A percentile compares a stretch with the other conserved stretches of the same genome.
These are phyloP conservation scores for Yponomeuta plumbellus DNA, from an alignment of 2,888 invertebrate species.

Conservation along the genomic window DNA sequence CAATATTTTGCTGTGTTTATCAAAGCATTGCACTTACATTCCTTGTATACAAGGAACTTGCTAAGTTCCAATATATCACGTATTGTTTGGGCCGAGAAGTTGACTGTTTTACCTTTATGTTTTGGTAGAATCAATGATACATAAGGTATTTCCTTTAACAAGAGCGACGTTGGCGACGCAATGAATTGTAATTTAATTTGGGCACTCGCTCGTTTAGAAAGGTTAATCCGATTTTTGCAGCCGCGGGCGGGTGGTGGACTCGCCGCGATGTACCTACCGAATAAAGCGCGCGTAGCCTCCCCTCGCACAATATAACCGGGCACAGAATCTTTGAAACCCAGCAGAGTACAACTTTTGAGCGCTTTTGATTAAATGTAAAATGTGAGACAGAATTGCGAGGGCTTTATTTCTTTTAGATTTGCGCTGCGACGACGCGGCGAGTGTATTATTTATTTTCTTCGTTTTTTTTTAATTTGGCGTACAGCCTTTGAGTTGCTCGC, in stretches of 20 bases:
- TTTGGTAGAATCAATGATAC: no score
- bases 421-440: conserved; percentile 3
- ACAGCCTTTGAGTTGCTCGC: conserved; percentile 13
- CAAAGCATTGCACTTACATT: no score
- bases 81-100: no score
- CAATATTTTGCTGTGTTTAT: no score
- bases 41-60: no score
- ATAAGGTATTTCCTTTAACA: not conserved
- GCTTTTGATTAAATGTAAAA: conserved; percentile 25
- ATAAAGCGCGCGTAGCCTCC: not conserved
- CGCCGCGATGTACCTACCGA: not conserved
- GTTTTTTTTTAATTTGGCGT: conserved; percentile 6
- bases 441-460: conserved; percentile 13
- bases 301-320: conserved; percentile 9
- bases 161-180: conserved; percentile 10
- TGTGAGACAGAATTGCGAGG: conserved; percentile 21
- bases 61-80: no score
- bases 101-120: no score
- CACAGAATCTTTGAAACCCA: conserved; percentile 18
- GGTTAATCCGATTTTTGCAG: conserved; percentile 21
- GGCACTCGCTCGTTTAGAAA: conserved; percentile 17
- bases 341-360: conserved; percentile 22
- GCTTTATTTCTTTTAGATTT: conserved; percentile 21
- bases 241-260: conserved; percentile 5
- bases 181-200: conserved; percentile 19